Percentiles rank a stretch among this genome's conserved stretches.
phyloP scores from a whole-genome alignment of 2,113 vertebrate genomes.

The Upupa epops region DNA sequence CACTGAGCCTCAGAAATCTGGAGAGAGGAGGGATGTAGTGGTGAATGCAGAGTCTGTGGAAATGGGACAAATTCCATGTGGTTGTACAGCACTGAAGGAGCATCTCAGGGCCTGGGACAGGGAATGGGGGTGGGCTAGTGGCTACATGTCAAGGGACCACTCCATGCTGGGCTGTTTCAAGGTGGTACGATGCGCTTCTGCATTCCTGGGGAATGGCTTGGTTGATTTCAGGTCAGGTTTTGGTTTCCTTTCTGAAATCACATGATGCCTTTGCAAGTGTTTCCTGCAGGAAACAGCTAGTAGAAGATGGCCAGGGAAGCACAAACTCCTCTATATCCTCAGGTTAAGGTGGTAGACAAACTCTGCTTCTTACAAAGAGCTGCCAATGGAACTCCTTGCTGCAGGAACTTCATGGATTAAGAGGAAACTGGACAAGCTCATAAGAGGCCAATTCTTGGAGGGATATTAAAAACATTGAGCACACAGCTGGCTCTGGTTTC shows the following conservation, averaged over 20 bases:
- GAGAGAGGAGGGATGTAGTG: background rate
- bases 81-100: rapidly evolving
- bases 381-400: background rate
- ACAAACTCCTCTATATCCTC: background rate
- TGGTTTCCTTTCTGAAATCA: background rate
- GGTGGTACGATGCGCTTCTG: background rate
- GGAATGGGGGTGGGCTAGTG: background rate
- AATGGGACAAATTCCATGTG: background rate
- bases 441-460: background rate
- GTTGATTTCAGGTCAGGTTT: background rate
- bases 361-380: background rate
- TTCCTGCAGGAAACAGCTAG: background rate
- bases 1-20: rapidly evolving
- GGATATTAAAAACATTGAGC: background rate
- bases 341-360: background rate
- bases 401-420: background rate
- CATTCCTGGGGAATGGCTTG: background rate
- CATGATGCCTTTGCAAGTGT: background rate
- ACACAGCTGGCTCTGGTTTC: background rate
- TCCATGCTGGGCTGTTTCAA: background rate
- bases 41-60: background rate
- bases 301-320: background rate
- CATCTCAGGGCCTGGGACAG: rapidly evolving
- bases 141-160: background rate
- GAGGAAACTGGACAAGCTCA: background rate